Evolutionary conservation across 2,113 vertebrate species (phyloP).

Genomic region (Brachypodius melanocephalos): DNA sequence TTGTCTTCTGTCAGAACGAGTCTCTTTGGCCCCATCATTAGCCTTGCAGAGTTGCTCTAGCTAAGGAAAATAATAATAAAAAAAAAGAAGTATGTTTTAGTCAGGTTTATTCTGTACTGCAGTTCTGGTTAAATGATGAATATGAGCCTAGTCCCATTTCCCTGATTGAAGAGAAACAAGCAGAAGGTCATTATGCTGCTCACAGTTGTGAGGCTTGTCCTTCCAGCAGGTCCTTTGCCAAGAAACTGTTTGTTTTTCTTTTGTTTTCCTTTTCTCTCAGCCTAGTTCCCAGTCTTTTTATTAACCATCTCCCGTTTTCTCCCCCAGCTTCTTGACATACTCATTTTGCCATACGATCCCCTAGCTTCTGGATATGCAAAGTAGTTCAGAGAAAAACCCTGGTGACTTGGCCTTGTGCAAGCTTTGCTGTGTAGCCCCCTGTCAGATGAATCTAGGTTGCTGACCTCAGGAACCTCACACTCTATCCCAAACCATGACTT

Average conservation of each 20-base stretch:
- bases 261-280: neutral
- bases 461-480: neutral
- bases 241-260: neutral
- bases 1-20: neutral
- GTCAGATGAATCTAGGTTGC: neutral
- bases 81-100: neutral
- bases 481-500: neutral
- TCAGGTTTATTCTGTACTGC: neutral
- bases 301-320: neutral
- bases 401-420: neutral
- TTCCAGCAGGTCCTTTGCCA: neutral
- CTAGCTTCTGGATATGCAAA: neutral
- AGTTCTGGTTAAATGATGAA: slow-evolving; percentile 1
- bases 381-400: neutral
- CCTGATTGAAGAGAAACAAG: neutral
- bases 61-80: neutral
- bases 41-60: neutral
- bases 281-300: neutral
- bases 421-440: neutral
- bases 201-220: neutral
- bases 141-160: neutral
- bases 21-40: neutral
- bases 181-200: slow-evolving; percentile 13
- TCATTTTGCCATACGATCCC: neutral
- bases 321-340: neutral